Base-by-base conservation (phyloP, 2,888 invertebrate species). In the Nowickia ferox region DNA sequence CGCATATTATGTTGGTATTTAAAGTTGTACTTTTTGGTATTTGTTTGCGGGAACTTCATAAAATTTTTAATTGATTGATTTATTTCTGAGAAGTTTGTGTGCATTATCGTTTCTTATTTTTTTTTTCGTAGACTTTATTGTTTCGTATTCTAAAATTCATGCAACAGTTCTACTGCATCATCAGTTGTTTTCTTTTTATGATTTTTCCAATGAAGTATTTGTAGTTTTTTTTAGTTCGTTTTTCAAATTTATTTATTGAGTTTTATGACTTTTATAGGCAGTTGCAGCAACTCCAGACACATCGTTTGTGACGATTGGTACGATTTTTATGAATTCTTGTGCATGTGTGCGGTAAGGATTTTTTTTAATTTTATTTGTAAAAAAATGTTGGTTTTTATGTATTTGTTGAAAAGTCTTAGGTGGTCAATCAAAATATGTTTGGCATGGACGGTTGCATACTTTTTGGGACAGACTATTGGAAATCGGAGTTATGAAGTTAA, bases 41-140 rank as follows among this genome's bases (percentile, higher is more conserved):
- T 88, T 87, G 86, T 79, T 72, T 86, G 88, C 87, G 87, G 88
- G 86, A 84, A 88, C 88, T 90, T 91, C 90, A 90, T 91, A 90
- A 89, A 91, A 92, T 91, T 92, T 86, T 92, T 91, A 92, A 92
- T 92, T 93, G 93, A 92, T 92, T 92, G 93, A 92, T 92, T 92
- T 92, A 92, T 92, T 92, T 91, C 89, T 89, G 88, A 88, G 88
- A 90, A 89, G 89, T 83, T 84, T 84, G 66, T 80, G 76, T 66
- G 86, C 88, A 87, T 88, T 88, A 86, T 88, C 84, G 79, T 65
- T 63, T 17, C 13, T 59, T 59, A 17, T 71, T 83, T 46, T 30
- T 22, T 51, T 59, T 48, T 40, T 13, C 30, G 53, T 55, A 53
- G 75, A 65, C 55, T 76, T 76, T 66, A 65, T 44, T 44, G 44